Conservation (phyloP, 2,797 vertebrate genomes). For the Anableps anableps region DNA sequence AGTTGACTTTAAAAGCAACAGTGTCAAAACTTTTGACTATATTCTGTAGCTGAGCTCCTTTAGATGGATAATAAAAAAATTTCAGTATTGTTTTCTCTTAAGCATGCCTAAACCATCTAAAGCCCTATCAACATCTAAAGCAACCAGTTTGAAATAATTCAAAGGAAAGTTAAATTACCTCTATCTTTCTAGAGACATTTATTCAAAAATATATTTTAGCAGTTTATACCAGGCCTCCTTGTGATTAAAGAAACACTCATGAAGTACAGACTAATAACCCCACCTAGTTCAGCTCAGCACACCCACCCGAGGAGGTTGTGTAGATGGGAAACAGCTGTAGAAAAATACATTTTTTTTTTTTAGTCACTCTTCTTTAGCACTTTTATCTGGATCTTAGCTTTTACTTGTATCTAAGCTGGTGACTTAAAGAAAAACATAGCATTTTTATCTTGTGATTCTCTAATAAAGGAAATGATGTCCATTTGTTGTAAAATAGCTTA, state of each 20-base stretch:
- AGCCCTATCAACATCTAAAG: slow-evolving; percentile 47
- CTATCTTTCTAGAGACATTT: slow-evolving; percentile 58
- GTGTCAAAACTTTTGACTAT: slow-evolving; percentile 55
- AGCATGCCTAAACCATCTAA: slow-evolving; percentile 47
- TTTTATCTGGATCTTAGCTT: slow-evolving; percentile 20
- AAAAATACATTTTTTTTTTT: slow-evolving; percentile 77
- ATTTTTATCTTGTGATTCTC: slow-evolving; percentile 24
- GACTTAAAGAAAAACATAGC: slow-evolving; percentile 12
- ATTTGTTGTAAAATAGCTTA: slow-evolving; percentile 47
- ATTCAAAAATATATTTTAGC: slow-evolving; percentile 78
- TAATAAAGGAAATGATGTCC: slow-evolving; percentile 4
- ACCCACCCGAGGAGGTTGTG: slow-evolving; percentile 47
- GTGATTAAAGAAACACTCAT: slow-evolving; percentile 52
- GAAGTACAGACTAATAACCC: slow-evolving; percentile 49
- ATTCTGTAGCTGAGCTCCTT: slow-evolving; percentile 34
- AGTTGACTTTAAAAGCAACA: slow-evolving; percentile 77
- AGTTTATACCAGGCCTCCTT: slow-evolving; percentile 55
- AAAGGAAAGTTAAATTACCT: slow-evolving; percentile 62
- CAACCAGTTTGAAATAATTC: slow-evolving; percentile 41
- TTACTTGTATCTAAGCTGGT: slow-evolving; percentile 1
- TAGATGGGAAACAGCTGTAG: slow-evolving; percentile 72
- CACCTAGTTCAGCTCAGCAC: slow-evolving; percentile 49
- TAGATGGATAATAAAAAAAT: slow-evolving; percentile 79
- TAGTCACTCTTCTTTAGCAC: slow-evolving; percentile 16
- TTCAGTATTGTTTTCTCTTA: slow-evolving; percentile 46